These are phyloP conservation scores for Pangasius macronema DNA, from an alignment of 2,797 vertebrate genomes.

Conservation along the genomic window DNA sequence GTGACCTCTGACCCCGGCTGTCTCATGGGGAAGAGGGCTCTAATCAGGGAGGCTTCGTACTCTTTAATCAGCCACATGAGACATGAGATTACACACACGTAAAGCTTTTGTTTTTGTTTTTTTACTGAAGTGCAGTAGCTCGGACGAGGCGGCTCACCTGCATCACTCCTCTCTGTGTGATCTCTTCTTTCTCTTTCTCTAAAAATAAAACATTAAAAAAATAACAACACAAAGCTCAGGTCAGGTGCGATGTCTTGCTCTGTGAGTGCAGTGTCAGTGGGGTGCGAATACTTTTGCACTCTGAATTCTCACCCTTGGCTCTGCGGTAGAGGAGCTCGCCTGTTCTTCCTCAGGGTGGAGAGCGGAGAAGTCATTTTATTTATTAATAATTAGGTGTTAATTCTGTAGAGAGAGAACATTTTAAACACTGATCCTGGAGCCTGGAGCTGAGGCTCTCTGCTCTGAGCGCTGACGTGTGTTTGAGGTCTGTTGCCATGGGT, in stretches of 20 bases:
- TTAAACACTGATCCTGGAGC: background rate
- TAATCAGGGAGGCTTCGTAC: slow-evolving; percentile 62
- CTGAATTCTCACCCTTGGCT: slow-evolving; percentile 63
- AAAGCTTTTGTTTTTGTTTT: background rate
- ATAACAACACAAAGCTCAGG: background rate
- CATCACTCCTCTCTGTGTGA: background rate
- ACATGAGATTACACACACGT: background rate
- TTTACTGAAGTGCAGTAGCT: no score
- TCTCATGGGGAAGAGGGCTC: slow-evolving; percentile 48
- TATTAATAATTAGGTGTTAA: no score
- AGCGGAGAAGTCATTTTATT: slow-evolving; percentile 78
- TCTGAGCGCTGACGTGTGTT: slow-evolving; percentile 58
- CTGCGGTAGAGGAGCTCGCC: slow-evolving; percentile 42
- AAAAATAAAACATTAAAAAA: no score
- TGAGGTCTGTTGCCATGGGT: slow-evolving; percentile 61
- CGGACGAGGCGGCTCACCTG: background rate
- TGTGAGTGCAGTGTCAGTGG: background rate
- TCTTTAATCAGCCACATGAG: slow-evolving; percentile 55
- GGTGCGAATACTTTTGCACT: background rate
- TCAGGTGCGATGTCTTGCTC: background rate
- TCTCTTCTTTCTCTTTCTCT: background rate
- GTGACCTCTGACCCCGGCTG: slow-evolving; percentile 3
- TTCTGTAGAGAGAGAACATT: background rate
- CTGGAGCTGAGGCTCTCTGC: background rate
- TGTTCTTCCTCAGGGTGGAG: slow-evolving; percentile 61